Evolutionary conservation across 2,888 invertebrate species (phyloP).

Genomic region (Scotopteryx bipunctaria): DNA sequence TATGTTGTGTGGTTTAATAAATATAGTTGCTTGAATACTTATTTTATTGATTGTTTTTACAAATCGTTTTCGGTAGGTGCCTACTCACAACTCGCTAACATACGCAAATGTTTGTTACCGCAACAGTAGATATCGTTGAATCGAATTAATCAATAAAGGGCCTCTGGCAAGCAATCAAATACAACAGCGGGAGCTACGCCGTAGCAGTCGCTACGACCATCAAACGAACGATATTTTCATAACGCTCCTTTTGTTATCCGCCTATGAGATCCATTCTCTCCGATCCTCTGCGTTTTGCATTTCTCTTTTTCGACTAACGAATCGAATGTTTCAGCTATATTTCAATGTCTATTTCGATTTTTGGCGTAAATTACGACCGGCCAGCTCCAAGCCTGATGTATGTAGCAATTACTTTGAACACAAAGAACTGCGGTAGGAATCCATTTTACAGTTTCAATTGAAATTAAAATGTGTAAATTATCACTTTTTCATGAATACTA

Average conservation of each 20-base stretch:
- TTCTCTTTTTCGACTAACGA: constrained; percentile 76
- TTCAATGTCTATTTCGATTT: constrained; percentile 53
- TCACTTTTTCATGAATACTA: too few species aligned
- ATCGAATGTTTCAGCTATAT: constrained; percentile 72
- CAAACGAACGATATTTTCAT: constrained; percentile 70
- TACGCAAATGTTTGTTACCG: too few species aligned
- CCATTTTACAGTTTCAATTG: constrained; percentile 8
- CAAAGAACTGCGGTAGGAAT: constrained; percentile 14
- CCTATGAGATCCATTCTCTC: constrained; percentile 72
- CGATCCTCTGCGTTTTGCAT: constrained; percentile 70
- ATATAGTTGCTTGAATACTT: too few species aligned
- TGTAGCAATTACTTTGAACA: constrained; percentile 27
- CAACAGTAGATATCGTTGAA: too few species aligned
- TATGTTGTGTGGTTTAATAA: too few species aligned
- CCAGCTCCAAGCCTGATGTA: constrained; percentile 25
- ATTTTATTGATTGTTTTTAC: too few species aligned
- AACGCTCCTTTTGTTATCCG: constrained; percentile 74
- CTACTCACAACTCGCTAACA: too few species aligned
- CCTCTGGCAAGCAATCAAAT: constrained; percentile 63
- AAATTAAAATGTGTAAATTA: constrained; percentile 9
- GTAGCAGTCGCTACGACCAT: constrained; percentile 50
- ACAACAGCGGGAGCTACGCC: constrained; percentile 48
- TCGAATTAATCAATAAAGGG: constrained; percentile 41
- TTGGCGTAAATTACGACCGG: constrained; percentile 29
- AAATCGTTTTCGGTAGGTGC: too few species aligned